Conservation (phyloP, 2,797 vertebrate species). For the Erpetoichthys calabaricus region DNA sequence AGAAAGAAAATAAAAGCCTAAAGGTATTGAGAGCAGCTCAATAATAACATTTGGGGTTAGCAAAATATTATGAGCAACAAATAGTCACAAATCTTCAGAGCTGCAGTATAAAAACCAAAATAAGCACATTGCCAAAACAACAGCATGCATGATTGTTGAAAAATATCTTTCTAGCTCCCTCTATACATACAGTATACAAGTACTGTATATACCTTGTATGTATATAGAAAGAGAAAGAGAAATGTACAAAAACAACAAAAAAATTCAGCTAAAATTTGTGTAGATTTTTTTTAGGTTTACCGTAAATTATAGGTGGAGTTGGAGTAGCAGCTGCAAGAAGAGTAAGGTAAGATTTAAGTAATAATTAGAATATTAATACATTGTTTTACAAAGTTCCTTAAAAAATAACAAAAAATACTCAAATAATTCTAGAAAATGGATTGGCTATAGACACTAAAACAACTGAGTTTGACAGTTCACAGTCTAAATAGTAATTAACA, state of each 20-base stretch:
- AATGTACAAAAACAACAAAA: conserved; percentile 8
- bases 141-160: conserved; percentile 35
- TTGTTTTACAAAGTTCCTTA: not conserved
- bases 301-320: conserved; percentile 73
- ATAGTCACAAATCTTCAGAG: too few relatives aligned
- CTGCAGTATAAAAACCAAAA: not conserved
- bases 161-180: not conserved
- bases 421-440: too few relatives aligned
- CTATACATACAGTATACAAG: too few relatives aligned
- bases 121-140: conserved; percentile 12
- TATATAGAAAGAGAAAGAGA: conserved; percentile 6
- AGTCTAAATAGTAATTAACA: too few relatives aligned
- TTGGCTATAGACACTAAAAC: too few relatives aligned
- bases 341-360: conserved; percentile 64
- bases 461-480: too few relatives aligned
- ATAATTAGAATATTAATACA: conserved; percentile 41
- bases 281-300: conserved; percentile 67
- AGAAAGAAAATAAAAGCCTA: too few relatives aligned
- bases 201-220: too few relatives aligned
- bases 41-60: too few relatives aligned
- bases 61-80: too few relatives aligned
- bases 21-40: too few relatives aligned
- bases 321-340: conserved; percentile 77
- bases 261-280: conserved; percentile 10
- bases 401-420: too few relatives aligned